These are phyloP conservation scores for Eupithecia subfuscata DNA, from an alignment of 2,888 invertebrate species.

Conservation along the genomic window DNA sequence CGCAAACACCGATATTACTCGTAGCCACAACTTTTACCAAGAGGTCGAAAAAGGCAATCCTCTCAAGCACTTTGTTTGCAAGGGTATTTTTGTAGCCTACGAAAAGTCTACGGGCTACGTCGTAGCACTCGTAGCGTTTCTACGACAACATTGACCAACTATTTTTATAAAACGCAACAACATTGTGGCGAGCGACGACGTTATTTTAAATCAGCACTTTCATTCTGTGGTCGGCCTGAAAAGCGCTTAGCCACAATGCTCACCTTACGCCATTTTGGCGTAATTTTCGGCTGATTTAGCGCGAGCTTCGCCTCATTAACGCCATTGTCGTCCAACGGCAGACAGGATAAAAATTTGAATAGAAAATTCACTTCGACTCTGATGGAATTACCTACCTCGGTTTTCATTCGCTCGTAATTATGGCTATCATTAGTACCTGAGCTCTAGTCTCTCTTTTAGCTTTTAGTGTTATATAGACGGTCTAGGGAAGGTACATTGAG, in stretches of 20 bases:
- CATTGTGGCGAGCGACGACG: neutral
- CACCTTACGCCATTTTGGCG: conserved; percentile 47
- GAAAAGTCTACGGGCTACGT: neutral
- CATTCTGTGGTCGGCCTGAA: conserved; percentile 20
- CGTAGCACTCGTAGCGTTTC: neutral
- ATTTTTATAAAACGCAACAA: neutral
- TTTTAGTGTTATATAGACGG: neutral
- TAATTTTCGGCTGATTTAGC: conserved; percentile 50
- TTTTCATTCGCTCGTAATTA: conserved; percentile 34
- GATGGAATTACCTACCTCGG: conserved; percentile 30
- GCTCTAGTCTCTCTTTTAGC: neutral
- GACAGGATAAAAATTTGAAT: conserved; percentile 40
- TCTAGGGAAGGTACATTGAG: neutral
- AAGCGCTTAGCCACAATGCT: conserved; percentile 39
- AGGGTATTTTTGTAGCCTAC: conserved; percentile 1
- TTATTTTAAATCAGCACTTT: conserved; percentile 5
- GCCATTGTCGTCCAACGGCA: conserved; percentile 45
- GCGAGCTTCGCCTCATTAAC: conserved; percentile 48
- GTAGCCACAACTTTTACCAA: neutral
- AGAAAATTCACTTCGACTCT: conserved; percentile 33
- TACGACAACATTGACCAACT: neutral
- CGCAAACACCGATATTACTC: neutral
- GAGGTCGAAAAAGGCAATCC: neutral
- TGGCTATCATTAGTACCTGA: conserved; percentile 25
- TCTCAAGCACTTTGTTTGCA: neutral